Evolutionary conservation across 2,888 invertebrate species (phyloP).

Genomic region (Acronicta aceris): DNA sequence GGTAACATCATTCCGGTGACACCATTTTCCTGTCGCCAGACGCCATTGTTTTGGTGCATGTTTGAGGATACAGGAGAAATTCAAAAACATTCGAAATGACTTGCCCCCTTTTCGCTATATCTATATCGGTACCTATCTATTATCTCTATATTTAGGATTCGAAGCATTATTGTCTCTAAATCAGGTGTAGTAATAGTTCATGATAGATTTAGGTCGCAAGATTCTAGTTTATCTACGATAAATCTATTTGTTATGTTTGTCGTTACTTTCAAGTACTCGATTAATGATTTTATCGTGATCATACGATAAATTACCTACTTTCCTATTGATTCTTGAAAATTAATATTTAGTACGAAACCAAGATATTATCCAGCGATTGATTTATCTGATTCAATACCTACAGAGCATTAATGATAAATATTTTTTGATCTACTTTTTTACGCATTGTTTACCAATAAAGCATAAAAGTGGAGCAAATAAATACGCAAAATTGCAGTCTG

Average conservation of each 20-base stretch:
- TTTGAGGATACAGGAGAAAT: not conserved
- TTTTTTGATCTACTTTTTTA: slow-evolving; percentile 33
- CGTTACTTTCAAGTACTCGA: slow-evolving; percentile 21
- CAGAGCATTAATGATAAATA: slow-evolving; percentile 18
- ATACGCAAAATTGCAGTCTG: slow-evolving; percentile 13
- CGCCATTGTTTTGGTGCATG: not conserved
- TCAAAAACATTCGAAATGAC: too few relatives aligned
- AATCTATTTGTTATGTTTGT: slow-evolving; percentile 19
- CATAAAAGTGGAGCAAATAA: slow-evolving; percentile 14
- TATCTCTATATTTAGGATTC: too few relatives aligned
- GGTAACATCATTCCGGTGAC: not conserved
- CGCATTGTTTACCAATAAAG: slow-evolving; percentile 43
- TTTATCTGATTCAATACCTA: slow-evolving; percentile 1
- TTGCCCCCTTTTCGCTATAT: too few relatives aligned
- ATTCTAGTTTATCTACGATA: slow-evolving; percentile 27
- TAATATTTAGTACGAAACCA: slow-evolving; percentile 9
- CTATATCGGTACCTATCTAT: not conserved
- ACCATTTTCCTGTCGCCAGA: not conserved
- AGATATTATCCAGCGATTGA: slow-evolving; percentile 9
- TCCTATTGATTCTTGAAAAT: slow-evolving; percentile 11
- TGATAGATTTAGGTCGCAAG: slow-evolving; percentile 36
- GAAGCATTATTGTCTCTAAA: too few relatives aligned
- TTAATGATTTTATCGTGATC: slow-evolving; percentile 14
- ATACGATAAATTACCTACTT: slow-evolving; percentile 1
- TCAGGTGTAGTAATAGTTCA: slow-evolving; percentile 10